Evolutionary conservation across 2,797 vertebrate genomes (phyloP), one percentile per base, ranked within the genome.

Genomic region (Protosalanx chinensis): DNA sequence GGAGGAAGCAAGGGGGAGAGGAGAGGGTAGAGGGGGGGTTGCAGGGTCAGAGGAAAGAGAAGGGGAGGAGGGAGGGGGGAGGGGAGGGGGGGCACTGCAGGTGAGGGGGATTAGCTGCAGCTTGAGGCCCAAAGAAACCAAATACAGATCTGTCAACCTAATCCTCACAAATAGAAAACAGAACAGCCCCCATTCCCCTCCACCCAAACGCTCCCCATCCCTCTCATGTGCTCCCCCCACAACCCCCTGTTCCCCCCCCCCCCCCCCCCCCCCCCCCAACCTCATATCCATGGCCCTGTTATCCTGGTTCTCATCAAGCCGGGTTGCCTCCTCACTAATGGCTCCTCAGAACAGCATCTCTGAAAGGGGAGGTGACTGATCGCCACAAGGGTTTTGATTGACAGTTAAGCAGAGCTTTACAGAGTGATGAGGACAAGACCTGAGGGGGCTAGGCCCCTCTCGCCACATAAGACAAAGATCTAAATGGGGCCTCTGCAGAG

Each of bases 61-160:
- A 29, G 32, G 87, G 76, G 83, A 23, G 78, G 81, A 27, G 59
- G 41, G 33, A 35, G 32, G 58, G 58, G 37, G 35, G 67, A 77
- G 74, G 84, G 81, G n/a, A n/a, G 87, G 76, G 83, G 27, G 78
- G 81, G 74, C 83, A 62, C 83, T 91, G 91, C 91, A 93, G 92
- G 93, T 93, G 92, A 93, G 88, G 89, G 88, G 91, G 92, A 93
- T 93, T 93, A 93, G 88, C 89, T 88, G 79, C 87, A 88, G 89
- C 90, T 88, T 87, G 90, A 91, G 91, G 91, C 90, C 92, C 89
- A 90, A 83, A 85, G 91, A 92, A 93, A 93, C 91, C 91, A 92
- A 93, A 93, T 90, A 92, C 91, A 93, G 91, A 93, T 92, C 91
- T 93, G 91, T 93, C 92, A 92, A 88, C 88, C 87, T 93, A 93